Conservation (phyloP, 2,888 invertebrate genomes). For the Laothoe populi region DNA sequence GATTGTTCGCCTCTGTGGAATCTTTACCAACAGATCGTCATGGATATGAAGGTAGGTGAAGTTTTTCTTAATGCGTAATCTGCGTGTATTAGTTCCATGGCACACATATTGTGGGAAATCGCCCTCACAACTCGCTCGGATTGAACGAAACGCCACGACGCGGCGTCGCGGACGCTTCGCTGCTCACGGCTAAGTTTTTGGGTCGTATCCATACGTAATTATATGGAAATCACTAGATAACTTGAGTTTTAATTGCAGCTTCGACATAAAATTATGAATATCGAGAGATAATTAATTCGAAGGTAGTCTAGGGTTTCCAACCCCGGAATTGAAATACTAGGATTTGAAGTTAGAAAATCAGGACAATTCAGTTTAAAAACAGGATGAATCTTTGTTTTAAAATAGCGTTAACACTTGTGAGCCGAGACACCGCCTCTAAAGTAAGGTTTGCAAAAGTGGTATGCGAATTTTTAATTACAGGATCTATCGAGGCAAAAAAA, state of each 20-base stretch:
- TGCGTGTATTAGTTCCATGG: conserved; percentile 43
- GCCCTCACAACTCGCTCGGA: conserved; percentile 59
- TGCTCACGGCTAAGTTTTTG: background rate
- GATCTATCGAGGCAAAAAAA: no score
- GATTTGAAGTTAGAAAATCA: no score
- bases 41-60: conserved; percentile 96
- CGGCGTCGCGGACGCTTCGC: conserved; percentile 7
- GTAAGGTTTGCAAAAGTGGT: no score
- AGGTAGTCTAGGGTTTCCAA: conserved; percentile 33
- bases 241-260: background rate
- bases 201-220: background rate
- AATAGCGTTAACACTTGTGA: no score
- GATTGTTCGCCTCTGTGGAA: conserved; percentile 96
- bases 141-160: conserved; percentile 37
- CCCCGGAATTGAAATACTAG: no score
- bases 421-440: no score
- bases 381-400: no score
- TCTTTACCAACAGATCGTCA: conserved; percentile 97
- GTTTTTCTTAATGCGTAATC: conserved; percentile 33
- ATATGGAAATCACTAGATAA: background rate
- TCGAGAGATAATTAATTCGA: background rate
- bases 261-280: background rate
- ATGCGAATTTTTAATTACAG: no score
- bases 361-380: no score
- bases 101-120: conserved; percentile 55